Evolutionary conservation across 2,888 invertebrate genomes (phyloP).

Genomic region (Erebia epiphron): DNA sequence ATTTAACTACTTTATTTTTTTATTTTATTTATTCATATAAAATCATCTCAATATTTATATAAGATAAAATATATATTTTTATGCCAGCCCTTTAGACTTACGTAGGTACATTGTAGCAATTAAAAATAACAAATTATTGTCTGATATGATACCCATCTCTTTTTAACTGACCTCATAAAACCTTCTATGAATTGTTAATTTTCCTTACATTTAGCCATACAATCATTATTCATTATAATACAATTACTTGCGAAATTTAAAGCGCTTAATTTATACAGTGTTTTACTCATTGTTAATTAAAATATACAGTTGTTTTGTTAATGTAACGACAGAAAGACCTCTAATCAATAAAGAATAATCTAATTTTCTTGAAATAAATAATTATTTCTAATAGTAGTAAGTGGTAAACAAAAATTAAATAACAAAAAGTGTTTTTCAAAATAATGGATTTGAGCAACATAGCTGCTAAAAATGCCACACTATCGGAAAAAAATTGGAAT

Average conservation of each 20-base stretch:
- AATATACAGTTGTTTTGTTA: conserved; percentile 4
- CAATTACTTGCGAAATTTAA: conserved; percentile 18
- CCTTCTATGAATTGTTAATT: not conserved
- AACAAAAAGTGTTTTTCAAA: not conserved
- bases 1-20: too few species aligned
- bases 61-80: too few species aligned
- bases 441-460: conserved; percentile 2
- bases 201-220: conserved; percentile 4
- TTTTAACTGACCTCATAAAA: not conserved
- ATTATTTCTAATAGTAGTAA: not conserved
- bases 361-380: not conserved
- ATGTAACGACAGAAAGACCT: not conserved
- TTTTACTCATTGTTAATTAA: conserved; percentile 2
- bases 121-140: not conserved
- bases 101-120: not conserved
- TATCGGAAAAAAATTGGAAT: conserved; percentile 15
- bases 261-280: conserved; percentile 5
- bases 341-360: not conserved
- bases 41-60: too few species aligned
- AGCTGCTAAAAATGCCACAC: not conserved
- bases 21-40: too few species aligned
- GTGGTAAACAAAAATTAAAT: not conserved
- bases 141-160: too few species aligned
- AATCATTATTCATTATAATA: conserved; percentile 9
- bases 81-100: too few species aligned